Evolutionary conservation across 2,113 vertebrate genomes (phyloP).

Genomic region (Seriola quinqueradiata): DNA sequence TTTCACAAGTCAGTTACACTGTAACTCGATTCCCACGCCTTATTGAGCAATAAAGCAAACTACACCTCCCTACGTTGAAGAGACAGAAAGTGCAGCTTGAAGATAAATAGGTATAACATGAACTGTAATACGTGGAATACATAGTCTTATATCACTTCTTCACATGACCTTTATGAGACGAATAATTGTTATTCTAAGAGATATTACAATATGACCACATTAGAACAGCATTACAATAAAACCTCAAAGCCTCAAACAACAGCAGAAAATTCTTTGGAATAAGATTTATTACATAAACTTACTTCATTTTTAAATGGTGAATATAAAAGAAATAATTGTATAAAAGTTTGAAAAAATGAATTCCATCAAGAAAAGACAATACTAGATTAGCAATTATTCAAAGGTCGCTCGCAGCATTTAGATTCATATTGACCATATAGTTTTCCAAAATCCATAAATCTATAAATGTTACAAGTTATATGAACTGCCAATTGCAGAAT

Average conservation of each 20-base stretch:
- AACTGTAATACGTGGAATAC: background rate
- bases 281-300: slow-evolving; percentile 47
- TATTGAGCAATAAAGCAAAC: slow-evolving; percentile 65
- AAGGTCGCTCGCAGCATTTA: slow-evolving; percentile 27
- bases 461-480: background rate
- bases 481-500: background rate
- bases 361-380: slow-evolving; percentile 7
- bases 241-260: background rate
- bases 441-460: background rate
- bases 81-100: slow-evolving; percentile 9
- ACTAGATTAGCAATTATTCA: slow-evolving; percentile 1
- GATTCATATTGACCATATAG: slow-evolving; percentile 13
- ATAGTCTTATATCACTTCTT: background rate
- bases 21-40: slow-evolving; percentile 78
- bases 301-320: slow-evolving; percentile 18
- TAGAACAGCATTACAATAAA: background rate
- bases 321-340: slow-evolving; percentile 42
- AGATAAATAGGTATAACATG: background rate
- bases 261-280: background rate
- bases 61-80: slow-evolving; percentile 21
- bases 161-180: background rate
- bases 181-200: background rate
- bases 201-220: background rate
- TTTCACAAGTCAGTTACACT: slow-evolving; percentile 33
- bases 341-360: slow-evolving; percentile 17